These are phyloP conservation scores for Tor tambroides DNA, from an alignment of 2,113 vertebrate species.

Conservation along the genomic window DNA sequence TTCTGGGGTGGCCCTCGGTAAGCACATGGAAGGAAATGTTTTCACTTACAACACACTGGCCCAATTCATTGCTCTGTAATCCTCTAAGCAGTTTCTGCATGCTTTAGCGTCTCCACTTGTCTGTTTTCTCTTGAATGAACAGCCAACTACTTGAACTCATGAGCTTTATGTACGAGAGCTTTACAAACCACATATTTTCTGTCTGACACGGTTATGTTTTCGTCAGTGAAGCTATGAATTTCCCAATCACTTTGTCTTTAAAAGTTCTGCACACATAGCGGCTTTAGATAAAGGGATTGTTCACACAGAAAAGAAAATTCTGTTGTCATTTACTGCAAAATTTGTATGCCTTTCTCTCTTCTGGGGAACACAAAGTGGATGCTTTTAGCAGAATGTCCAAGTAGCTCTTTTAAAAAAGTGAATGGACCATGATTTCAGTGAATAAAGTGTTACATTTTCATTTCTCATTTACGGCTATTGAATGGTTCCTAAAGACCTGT, in stretches of 20 bases:
- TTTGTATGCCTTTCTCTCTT: neutral
- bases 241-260: neutral
- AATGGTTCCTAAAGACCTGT: neutral
- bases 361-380: neutral
- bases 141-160: conserved; percentile 22
- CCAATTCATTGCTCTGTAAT: conserved; percentile 77
- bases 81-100: conserved; percentile 71
- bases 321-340: neutral
- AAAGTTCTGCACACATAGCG: neutral
- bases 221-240: neutral
- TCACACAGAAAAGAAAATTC: neutral
- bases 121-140: conserved; percentile 59
- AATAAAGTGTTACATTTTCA: neutral
- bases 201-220: neutral
- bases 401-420: neutral
- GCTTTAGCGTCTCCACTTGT: conserved; percentile 64
- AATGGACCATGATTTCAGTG: neutral
- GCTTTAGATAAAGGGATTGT: neutral
- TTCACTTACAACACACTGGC: conserved; percentile 71
- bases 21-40: conserved; percentile 68
- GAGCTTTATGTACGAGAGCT: neutral
- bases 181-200: conserved; percentile 25
- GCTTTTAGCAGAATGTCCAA: neutral
- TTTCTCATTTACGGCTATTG: neutral
- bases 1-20: conserved; percentile 65